Evolutionary conservation across 2,797 vertebrate genomes (phyloP), one percentile per base, ranked within the genome.

Genomic region (Lindbergichthys nudifrons): DNA sequence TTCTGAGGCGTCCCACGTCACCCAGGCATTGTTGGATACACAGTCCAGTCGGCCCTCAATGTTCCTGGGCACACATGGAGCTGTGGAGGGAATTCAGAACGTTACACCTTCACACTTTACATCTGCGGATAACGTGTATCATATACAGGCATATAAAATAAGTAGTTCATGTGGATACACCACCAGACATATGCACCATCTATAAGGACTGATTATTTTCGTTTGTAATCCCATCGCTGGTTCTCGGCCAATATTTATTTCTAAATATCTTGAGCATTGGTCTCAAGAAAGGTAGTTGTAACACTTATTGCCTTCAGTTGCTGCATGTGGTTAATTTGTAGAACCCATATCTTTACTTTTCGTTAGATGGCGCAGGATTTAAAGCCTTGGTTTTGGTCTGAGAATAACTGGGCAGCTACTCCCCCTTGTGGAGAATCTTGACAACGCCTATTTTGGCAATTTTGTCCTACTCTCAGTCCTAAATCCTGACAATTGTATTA

Each of bases 1-100:
- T 0, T 61, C 30, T 2, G 92, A 70, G 4, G 12, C 4, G 1
- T 87, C 77, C 94, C 94, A 96, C 0, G 64, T 63, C 68, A 95
- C 86, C 91, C 88, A 95, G 59, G 87, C 94, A 0, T 86, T 65
- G 79, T 95, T 95, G 9, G 94, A 86, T 14, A 94, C 53, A 4
- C 95, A 96, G 84, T 94, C 93, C 66, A 94, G 90, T 41, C 5
- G 64, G 41, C 87, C 90, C 0, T 21, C 23, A 4, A 75, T 26
- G 3, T 87, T 84, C 15, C 14, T 70, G 19, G 95, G 94, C 57
- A 87, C 67, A 68, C 94, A 95, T 1, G 95, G 95, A 69, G 87
- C 95, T 96, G 80, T 45, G 69, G 52, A 79, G 7, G n/a, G 5
- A 51, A 42, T 26, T 65, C 48, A 42, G 5, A 52, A 23, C 18